Evolutionary conservation across 2,888 invertebrate genomes (phyloP).

Genomic region (Macaria notata): DNA sequence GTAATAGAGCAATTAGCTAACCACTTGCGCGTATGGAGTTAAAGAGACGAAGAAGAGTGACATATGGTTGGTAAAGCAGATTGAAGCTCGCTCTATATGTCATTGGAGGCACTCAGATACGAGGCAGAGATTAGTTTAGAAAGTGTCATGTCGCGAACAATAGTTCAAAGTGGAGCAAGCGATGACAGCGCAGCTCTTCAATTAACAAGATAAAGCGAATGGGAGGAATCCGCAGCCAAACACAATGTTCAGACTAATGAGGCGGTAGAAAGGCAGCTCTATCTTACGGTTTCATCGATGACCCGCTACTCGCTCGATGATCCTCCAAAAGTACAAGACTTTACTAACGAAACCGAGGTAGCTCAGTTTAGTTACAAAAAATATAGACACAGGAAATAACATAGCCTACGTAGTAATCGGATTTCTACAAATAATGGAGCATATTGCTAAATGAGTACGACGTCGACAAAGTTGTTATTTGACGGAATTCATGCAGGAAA

Average conservation of each 20-base stretch:
- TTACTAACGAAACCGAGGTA: too few relatives aligned
- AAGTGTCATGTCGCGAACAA: constrained; percentile 72
- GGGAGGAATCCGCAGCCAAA: constrained; percentile 49
- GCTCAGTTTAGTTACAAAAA: too few relatives aligned
- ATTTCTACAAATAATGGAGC: background rate
- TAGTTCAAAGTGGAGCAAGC: constrained; percentile 58
- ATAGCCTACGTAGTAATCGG: background rate
- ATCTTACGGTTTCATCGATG: constrained; percentile 42
- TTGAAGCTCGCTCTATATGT: constrained; percentile 48
- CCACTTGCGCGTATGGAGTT: too few relatives aligned
- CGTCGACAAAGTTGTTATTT: background rate
- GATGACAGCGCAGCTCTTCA: constrained; percentile 55
- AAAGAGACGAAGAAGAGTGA: too few relatives aligned
- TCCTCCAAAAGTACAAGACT: constrained; percentile 7
- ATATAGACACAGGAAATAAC: too few relatives aligned
- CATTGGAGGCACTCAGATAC: constrained; percentile 64
- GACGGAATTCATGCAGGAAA: too few relatives aligned
- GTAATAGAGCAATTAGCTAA: too few relatives aligned
- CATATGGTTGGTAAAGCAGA: constrained; percentile 8
- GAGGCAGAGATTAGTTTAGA: constrained; percentile 65
- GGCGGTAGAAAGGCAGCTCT: constrained; percentile 52
- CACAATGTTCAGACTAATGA: constrained; percentile 40
- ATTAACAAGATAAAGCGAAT: constrained; percentile 57
- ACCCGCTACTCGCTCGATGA: constrained; percentile 33
- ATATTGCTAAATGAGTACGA: background rate